phyloP scores from a whole-genome alignment of 2,888 invertebrate genomes.

The Cheilosia pagana region DNA sequence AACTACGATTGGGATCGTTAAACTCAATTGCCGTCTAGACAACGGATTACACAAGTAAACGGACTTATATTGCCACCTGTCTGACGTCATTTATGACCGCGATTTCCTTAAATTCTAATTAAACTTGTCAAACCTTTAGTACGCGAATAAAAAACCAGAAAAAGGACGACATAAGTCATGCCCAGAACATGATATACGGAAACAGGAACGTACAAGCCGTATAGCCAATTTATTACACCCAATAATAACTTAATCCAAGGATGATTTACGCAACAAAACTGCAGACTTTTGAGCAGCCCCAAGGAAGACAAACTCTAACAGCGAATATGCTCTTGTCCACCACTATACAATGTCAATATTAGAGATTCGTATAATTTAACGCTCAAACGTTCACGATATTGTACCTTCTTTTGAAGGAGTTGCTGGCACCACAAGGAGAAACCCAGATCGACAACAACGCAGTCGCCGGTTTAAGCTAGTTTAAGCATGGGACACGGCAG shows the following conservation, averaged over 20 bases:
- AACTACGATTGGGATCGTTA: too few species aligned
- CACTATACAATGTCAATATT: constrained; percentile 61
- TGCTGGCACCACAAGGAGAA: constrained; percentile 37
- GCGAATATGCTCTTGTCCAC: neutral
- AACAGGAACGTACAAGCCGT: neutral
- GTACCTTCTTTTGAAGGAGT: constrained; percentile 16
- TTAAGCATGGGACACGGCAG: constrained; percentile 17
- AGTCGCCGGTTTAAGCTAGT: constrained; percentile 24
- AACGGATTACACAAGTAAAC: too few species aligned
- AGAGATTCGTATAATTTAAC: constrained; percentile 44
- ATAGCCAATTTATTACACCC: constrained; percentile 37
- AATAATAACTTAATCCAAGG: constrained; percentile 60
- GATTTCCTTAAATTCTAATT: constrained; percentile 6
- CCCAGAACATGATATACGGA: neutral
- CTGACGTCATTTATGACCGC: too few species aligned
- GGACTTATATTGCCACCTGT: too few species aligned
- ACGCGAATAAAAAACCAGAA: constrained; percentile 22
- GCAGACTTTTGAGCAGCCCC: constrained; percentile 22
- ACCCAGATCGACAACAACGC: constrained; percentile 26
- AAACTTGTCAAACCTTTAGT: constrained; percentile 11
- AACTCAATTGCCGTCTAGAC: too few species aligned
- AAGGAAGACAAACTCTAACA: constrained; percentile 6
- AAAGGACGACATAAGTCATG: constrained; percentile 9
- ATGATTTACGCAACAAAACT: constrained; percentile 55
- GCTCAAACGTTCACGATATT: constrained; percentile 34